Base-by-base conservation (phyloP, 1,140 invertebrate genomes). In the Bombus ignitus region DNA sequence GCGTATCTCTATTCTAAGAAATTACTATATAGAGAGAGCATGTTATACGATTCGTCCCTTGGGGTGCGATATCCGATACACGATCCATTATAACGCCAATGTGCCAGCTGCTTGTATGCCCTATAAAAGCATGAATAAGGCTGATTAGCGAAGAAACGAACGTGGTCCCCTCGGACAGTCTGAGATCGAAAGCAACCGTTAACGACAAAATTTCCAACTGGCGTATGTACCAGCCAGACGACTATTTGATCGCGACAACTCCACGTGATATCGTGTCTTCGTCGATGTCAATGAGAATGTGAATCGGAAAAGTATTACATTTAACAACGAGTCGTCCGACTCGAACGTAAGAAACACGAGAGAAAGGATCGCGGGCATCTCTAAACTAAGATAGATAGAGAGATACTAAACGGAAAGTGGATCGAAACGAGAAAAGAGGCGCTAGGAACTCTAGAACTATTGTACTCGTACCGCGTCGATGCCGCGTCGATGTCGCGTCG, bases 71-170 rank as follows among this genome's bases (percentile, higher is more conserved):
- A 47, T 75, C 44, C 12, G 70, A 79, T 9, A 82, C 80, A 80
- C 57, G 83, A 89, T 83, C 86, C 82, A 84, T 42, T 53, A 59
- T 77, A 90, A 90, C 91, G 91, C 88, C 89, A 92, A 94, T 94
- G 92, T 94, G 93, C 94, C 94, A 94, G 94, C 93, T 94, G 92
- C 92, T 94, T 94, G 93, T 94, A 94, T 94, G 92, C 91, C 94
- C 93, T 90, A 90, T 88, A 88, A 92, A 89, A 92, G 92, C 92
- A 93, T 92, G 90, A 89, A 88, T 77, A 77, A 91, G 89, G 84
- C 87, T 89, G 90, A 91, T 91, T 78, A 88, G 77, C 87, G 77
- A 89, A 86, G 76, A 89, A 89, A 44, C 80, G 74, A 71, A 59
- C 75, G 32, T 80, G 44, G 44, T 66, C 65, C 78, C 42, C 12